These are phyloP conservation scores for Ophion obscuratus DNA, from an alignment of 2,888 invertebrate species.

Conservation along the genomic window DNA sequence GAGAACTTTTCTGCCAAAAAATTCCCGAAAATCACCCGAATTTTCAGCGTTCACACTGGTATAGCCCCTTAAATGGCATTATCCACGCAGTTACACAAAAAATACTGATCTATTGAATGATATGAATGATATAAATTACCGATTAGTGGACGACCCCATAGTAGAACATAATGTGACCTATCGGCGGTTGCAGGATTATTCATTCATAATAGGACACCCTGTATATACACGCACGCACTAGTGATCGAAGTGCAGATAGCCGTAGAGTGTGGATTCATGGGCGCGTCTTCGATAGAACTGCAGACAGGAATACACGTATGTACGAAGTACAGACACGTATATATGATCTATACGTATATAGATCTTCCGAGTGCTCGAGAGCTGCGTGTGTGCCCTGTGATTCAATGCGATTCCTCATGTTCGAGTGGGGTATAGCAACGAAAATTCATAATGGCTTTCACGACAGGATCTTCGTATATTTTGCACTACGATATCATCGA, in stretches of 20 bases:
- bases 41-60: too few species aligned
- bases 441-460: slow-evolving; percentile 45
- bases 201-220: too few species aligned
- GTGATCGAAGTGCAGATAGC: slow-evolving; percentile 38
- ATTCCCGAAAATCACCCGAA: too few species aligned
- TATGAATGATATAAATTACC: too few species aligned
- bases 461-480: slow-evolving; percentile 53
- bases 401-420: slow-evolving; percentile 34
- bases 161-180: too few species aligned
- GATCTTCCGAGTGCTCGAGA: slow-evolving; percentile 8
- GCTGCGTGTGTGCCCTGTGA: slow-evolving; percentile 12
- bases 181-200: too few species aligned
- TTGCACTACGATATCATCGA: slow-evolving; percentile 41
- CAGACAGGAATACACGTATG: slow-evolving; percentile 4
- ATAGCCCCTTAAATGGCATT: too few species aligned
- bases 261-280: slow-evolving; percentile 34
- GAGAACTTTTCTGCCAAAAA: too few species aligned
- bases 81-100: too few species aligned
- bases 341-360: slow-evolving; percentile 16
- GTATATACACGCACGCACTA: background rate
- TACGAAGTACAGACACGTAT: slow-evolving; percentile 11
- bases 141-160: too few species aligned
- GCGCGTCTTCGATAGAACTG: slow-evolving; percentile 48
- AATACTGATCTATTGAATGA: too few species aligned
- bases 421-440: slow-evolving; percentile 39